Evolutionary conservation across 2,888 invertebrate species (phyloP).

Genomic region (Amphipoea oculea): DNA sequence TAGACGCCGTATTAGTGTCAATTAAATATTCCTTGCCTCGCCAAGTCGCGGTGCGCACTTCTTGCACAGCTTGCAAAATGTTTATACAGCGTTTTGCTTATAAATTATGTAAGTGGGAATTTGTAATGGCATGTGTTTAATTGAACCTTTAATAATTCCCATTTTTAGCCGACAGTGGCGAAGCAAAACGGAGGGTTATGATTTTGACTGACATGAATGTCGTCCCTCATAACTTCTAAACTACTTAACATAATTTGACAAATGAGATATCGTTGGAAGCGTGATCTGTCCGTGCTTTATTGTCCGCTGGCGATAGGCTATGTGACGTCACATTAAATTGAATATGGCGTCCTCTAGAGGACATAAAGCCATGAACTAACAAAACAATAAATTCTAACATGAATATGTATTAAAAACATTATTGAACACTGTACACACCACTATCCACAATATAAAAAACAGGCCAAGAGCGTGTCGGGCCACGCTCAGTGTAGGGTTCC

Average conservation of each 20-base stretch:
- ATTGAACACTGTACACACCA: no score
- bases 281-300: no score
- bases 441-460: no score
- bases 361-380: neutral
- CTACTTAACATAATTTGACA: neutral
- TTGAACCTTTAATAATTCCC: neutral
- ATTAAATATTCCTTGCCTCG: constrained; percentile 48
- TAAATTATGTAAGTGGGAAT: constrained; percentile 7
- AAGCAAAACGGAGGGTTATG: neutral
- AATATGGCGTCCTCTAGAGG: no score
- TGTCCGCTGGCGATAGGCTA: no score
- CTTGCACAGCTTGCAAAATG: constrained; percentile 36
- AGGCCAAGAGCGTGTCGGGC: no score
- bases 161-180: neutral
- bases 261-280: no score
- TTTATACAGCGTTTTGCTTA: constrained; percentile 30
- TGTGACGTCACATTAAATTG: neutral
- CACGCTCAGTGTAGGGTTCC: no score
- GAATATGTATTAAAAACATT: no score
- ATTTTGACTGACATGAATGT: no score
- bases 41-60: constrained; percentile 19
- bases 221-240: neutral
- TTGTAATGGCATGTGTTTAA: neutral
- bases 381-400: neutral
- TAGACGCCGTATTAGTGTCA: constrained; percentile 54